phyloP scores from a whole-genome alignment of 2,888 invertebrate species.

The Dolichopus griseipennis region DNA sequence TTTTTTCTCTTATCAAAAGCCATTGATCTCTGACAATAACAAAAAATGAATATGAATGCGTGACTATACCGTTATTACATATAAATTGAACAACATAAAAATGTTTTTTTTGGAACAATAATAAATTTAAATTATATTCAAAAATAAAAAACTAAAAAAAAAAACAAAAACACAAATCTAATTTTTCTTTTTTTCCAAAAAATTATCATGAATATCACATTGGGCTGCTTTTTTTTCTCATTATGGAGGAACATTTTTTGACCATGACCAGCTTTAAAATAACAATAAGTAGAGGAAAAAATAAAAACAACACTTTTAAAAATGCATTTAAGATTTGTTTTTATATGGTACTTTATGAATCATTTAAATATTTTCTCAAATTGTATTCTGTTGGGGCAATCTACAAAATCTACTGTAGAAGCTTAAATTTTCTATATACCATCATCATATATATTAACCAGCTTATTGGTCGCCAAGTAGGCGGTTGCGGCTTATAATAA shows the following conservation, averaged over 20 bases:
- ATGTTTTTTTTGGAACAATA: not conserved
- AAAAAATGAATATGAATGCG: constrained; percentile 2
- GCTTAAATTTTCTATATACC: no score
- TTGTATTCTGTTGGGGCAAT: not conserved
- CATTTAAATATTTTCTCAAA: no score
- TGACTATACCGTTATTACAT: not conserved
- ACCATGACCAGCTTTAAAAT: not conserved
- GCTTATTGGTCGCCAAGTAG: no score
- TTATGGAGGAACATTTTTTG: not conserved
- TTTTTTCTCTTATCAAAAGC: not conserved
- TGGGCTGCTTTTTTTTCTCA: not conserved
- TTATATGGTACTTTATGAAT: no score
- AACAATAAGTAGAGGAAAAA: not conserved
- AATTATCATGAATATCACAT: no score
- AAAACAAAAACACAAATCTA: not conserved
- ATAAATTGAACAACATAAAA: not conserved
- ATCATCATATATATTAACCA: no score
- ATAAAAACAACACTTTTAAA: not conserved
- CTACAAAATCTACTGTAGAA: no score
- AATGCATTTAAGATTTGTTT: not conserved
- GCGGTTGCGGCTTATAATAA: no score
- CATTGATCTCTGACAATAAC: constrained; percentile 4
- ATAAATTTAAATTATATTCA: not conserved
- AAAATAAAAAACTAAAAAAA: not conserved
- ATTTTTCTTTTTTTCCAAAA: no score